These are phyloP conservation scores for Chlorops oryzae DNA, from an alignment of 1,140 invertebrate genomes.

Conservation along the genomic window DNA sequence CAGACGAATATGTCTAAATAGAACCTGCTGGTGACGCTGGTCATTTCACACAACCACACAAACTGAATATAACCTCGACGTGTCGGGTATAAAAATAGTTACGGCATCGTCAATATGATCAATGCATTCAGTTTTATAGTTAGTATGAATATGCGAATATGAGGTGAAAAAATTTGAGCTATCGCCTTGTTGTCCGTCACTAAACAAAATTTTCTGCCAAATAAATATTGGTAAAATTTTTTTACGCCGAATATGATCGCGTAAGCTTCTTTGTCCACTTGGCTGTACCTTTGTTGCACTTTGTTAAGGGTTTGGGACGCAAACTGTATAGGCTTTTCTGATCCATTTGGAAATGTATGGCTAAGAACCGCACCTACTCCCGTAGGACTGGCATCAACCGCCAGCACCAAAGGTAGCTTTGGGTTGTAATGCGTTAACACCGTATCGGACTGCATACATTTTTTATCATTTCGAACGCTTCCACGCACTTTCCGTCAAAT, in stretches of 20 bases:
- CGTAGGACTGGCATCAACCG: conserved; percentile 42
- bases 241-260: conserved; percentile 49
- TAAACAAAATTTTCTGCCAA: conserved; percentile 47
- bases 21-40: no score
- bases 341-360: conserved; percentile 39
- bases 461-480: conserved; percentile 32
- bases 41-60: no score
- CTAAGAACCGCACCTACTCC: conserved; percentile 49
- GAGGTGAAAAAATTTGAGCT: conserved; percentile 41
- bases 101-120: no score
- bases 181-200: conserved; percentile 51
- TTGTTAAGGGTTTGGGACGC: conserved; percentile 48
- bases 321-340: conserved; percentile 49
- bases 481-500: conserved; percentile 23
- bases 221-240: conserved; percentile 53
- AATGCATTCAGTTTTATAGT: no score
- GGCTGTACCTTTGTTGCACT: conserved; percentile 50
- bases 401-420: conserved; percentile 50
- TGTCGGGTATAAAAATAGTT: no score
- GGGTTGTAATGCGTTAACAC: conserved; percentile 46
- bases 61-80: no score
- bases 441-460: conserved; percentile 24
- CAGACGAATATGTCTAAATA: no score
- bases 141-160: no score
- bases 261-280: conserved; percentile 53